A percentile compares a stretch with the other conserved stretches of the same genome.
Evolutionary conservation across 2,888 invertebrate genomes (phyloP).

Genomic region (Tetropium fuscum): DNA sequence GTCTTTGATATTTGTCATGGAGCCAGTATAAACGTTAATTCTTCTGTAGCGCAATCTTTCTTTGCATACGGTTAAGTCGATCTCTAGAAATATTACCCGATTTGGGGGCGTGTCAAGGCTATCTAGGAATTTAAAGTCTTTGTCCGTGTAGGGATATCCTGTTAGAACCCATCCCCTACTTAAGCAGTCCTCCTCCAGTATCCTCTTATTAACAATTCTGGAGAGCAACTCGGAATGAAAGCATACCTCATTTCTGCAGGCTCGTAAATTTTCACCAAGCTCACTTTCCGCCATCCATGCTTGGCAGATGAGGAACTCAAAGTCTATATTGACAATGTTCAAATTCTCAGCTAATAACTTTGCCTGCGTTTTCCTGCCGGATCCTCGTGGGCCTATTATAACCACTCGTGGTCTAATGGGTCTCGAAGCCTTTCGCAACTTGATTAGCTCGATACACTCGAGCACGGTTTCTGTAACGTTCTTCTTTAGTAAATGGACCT

Average conservation of each 20-base stretch:
- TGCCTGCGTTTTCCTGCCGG: conserved; percentile 71
- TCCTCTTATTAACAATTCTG: conserved; percentile 63
- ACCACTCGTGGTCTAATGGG: conserved; percentile 72
- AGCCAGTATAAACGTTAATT: conserved; percentile 58
- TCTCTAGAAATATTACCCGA: conserved; percentile 62
- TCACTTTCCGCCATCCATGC: conserved; percentile 62
- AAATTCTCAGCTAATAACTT: conserved; percentile 67
- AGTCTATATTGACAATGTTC: conserved; percentile 71
- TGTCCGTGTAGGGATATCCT: conserved; percentile 70
- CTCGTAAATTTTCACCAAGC: conserved; percentile 57
- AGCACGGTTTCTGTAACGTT: conserved; percentile 60
- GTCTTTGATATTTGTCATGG: conserved; percentile 48
- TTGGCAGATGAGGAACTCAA: conserved; percentile 69
- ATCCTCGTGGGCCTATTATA: conserved; percentile 72
- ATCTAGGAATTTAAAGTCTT: conserved; percentile 73
- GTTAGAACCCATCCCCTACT: conserved; percentile 74
- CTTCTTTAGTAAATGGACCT: conserved; percentile 37
- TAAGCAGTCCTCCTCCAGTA: conserved; percentile 70
- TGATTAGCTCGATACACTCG: conserved; percentile 61
- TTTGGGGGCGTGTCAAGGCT: conserved; percentile 73
- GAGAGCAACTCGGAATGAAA: conserved; percentile 60
- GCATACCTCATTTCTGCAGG: conserved; percentile 58
- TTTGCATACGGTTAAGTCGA: conserved; percentile 60
- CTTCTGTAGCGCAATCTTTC: conserved; percentile 56
- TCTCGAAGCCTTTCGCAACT: conserved; percentile 58